phyloP scores from a whole-genome alignment of 2,888 invertebrate species.

The Ferrisia virgata region DNA sequence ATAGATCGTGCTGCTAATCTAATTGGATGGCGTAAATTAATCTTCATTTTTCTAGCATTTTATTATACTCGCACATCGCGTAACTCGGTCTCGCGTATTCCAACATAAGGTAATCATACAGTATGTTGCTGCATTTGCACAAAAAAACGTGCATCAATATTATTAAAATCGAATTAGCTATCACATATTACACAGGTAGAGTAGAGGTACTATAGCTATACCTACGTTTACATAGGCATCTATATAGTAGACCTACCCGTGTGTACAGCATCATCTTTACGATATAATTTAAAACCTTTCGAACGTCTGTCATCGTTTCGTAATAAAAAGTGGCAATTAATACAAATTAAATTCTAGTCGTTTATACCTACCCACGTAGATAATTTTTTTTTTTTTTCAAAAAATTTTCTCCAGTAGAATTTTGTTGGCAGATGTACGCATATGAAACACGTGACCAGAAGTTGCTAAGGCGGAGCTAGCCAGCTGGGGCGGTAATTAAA shows the following conservation, averaged over 20 bases:
- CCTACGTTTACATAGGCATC: too few species aligned
- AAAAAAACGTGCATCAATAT: not conserved
- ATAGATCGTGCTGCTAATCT: not conserved
- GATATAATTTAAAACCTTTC: constrained; percentile 11
- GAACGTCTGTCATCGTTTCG: not conserved
- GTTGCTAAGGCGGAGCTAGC: not conserved
- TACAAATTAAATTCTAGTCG: not conserved
- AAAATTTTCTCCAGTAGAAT: not conserved
- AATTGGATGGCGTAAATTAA: not conserved
- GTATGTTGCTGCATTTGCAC: not conserved
- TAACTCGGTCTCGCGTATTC: not conserved
- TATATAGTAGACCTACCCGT: too few species aligned
- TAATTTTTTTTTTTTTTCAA: not conserved
- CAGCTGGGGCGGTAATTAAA: not conserved
- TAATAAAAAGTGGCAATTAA: not conserved
- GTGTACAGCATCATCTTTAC: not conserved
- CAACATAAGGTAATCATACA: not conserved
- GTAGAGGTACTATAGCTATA: too few species aligned
- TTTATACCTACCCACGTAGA: too few species aligned
- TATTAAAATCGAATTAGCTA: constrained; percentile 4
- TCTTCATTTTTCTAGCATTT: constrained; percentile 17
- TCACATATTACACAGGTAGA: not conserved
- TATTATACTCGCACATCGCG: not conserved
- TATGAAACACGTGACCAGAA: constrained; percentile 13
- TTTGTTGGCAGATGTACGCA: not conserved